Conservation (phyloP, 2,888 invertebrate species). For the Drosophila mercatorum region DNA sequence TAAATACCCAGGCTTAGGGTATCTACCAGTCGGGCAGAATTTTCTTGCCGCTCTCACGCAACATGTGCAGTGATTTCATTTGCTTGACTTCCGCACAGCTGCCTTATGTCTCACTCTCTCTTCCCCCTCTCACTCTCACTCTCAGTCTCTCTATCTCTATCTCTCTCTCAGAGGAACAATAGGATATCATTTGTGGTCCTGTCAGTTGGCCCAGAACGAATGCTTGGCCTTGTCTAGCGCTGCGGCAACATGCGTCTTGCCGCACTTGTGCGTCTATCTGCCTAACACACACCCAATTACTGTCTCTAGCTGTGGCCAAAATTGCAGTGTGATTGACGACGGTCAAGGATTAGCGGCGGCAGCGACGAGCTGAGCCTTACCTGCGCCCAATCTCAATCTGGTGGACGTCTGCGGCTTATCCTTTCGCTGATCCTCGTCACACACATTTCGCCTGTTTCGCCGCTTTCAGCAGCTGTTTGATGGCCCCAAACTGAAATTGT, state of each 20-base stretch:
- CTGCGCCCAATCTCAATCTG: constrained; percentile 20
- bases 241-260: constrained; percentile 27
- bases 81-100: constrained; percentile 9
- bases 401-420: constrained; percentile 31
- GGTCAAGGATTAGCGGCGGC: constrained; percentile 46
- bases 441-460: constrained; percentile 60
- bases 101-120: neutral
- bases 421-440: constrained; percentile 70
- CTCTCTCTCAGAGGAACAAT: constrained; percentile 9
- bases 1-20: too few relatives aligned
- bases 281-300: constrained; percentile 21
- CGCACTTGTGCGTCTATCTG: constrained; percentile 69
- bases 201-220: constrained; percentile 46
- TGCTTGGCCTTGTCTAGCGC: constrained; percentile 70
- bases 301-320: constrained; percentile 19
- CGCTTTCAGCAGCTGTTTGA: constrained; percentile 34
- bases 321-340: constrained; percentile 66
- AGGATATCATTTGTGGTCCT: constrained; percentile 68
- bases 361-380: neutral
- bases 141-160: too few relatives aligned
- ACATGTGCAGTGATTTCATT: neutral
- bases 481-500: constrained; percentile 40
- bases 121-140: too few relatives aligned
- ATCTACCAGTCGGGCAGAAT: too few relatives aligned
- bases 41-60: neutral